Evolutionary conservation across 2,797 vertebrate genomes (phyloP), one percentile per base, ranked within the genome.

Genomic region (Urocyon cinereoargenteus): DNA sequence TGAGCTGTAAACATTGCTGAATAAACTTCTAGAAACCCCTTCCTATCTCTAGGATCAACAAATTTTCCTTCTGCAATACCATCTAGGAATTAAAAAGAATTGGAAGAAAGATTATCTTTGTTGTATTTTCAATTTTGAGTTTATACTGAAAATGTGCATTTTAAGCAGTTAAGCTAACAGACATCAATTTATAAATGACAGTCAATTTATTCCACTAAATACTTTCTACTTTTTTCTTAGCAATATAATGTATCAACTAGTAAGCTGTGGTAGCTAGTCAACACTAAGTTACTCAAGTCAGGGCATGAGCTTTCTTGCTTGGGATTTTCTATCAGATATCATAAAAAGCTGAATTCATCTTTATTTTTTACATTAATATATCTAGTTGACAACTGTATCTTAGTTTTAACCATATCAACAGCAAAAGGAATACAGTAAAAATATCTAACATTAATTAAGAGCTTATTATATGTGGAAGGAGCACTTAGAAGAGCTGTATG

Each of bases 141-240:
- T 84, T 84, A 93, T 77, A 93, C 16, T 93, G 21, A 95, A 96
- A 95, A 95, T 82, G 49, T 82, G 1, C 28, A 66, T 96, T 94
- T 95, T 92, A 82, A 87, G 94, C 31, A 83, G 55, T 22, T 64
- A 24, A 86, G 26, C 51, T 55, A 64, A 87, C 13, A 95, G 45
- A 45, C 73, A 64, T 24, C 15, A 96, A 59, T 90, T 93, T 75
- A 86, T 62, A 92, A 96, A 90, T 79, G 26, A 36, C 26, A 51
- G n/a, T 14, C 19, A 88, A 34, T 26, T 92, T 45, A 89, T 81
- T 53, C 73, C 36, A 73, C 31, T 90, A 89, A 79, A 86, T 49
- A 51, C 11, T 59, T 73, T 75, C 9, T 55, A 12, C 24, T 75
- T 62, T 70, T 66, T 92, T 95, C 53, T 95, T 55, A 90, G 31